Base-by-base conservation (phyloP, 2,888 invertebrate species). In the Apodemia mormo region DNA sequence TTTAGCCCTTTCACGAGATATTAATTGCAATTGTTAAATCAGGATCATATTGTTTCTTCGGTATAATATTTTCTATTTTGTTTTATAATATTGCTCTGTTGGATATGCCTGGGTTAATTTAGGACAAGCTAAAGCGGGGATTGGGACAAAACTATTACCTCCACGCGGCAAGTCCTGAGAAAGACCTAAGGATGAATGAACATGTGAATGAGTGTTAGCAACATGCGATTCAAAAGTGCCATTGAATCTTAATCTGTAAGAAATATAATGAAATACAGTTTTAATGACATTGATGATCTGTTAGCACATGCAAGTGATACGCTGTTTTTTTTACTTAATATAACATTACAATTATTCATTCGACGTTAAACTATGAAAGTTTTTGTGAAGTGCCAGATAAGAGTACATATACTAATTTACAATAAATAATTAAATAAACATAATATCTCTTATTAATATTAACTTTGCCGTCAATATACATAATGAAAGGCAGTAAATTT, bases 151-250 rank as follows among this genome's bases (percentile, higher is more conserved):
- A 88, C 87, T 80, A 79, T 92, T 93, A 93, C 93, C 93, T 93
- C 93, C 90, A 75, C 85, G 90, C 81, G 88, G 85, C 81, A 87
- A 81, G 85, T 88, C 93, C 93, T 92, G 93, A 93, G 93, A 93
- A 92, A 93, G 93, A 93, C 93, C 93, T 93, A 93, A 90, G 92
- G 88, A 93, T 90, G 81, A 90, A 89, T 90, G 92, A 82, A 84
- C 80, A 81, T 85, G 90, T 82, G 82, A 83, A 86, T 85, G 74
- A 82, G 89, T 90, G 91, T 88, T 83, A 86, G 89, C 89, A 82
- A 78, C 91, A 92, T 92, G 92, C 92, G 83, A 80, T 79, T 82
- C 81, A 83, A 82, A 76, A 81, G 89, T 89, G 88, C 86, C 80
- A 68, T 68, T 74, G 52, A 58, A 58, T 58, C 58, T 45, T 68